phyloP scores from a whole-genome alignment of 2,888 invertebrate genomes.

The Pyrocoelia pectoralis region DNA sequence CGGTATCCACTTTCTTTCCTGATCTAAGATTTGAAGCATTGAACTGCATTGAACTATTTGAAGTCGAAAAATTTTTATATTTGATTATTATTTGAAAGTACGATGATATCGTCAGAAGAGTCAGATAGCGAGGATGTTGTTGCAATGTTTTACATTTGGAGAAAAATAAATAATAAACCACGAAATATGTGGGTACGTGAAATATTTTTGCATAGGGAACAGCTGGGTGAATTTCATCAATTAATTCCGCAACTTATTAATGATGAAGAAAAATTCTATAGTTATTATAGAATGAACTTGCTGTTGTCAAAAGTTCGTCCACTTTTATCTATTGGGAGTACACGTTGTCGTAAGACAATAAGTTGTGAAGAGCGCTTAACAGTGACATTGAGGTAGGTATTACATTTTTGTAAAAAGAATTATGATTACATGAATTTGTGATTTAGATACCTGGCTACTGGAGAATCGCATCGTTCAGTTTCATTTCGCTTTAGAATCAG shows the following conservation, averaged over 20 bases:
- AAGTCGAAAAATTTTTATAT: no score
- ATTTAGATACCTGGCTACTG: conserved; percentile 4
- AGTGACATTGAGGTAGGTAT: conserved; percentile 2
- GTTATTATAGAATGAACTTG: conserved; percentile 3
- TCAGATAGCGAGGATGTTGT: no score
- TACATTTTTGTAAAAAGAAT: not conserved
- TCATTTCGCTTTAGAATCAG: conserved; percentile 9
- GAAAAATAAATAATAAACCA: no score
- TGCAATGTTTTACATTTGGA: no score
- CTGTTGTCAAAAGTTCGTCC: not conserved
- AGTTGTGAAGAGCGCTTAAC: conserved; percentile 1
- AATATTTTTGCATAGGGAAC: conserved; percentile 12
- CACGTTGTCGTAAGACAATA: not conserved
- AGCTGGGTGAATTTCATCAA: conserved; percentile 7
- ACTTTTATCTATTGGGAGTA: not conserved
- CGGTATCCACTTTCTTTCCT: no score
- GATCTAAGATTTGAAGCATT: no score
- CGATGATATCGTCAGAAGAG: no score
- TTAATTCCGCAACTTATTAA: not conserved
- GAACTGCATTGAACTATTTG: no score
- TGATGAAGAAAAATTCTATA: not conserved
- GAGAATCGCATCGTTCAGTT: not conserved
- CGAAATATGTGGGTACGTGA: not conserved
- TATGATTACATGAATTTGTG: not conserved
- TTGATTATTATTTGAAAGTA: no score